phyloP scores from a whole-genome alignment of 2,113 vertebrate genomes.

The Rhinoptilus africanus region DNA sequence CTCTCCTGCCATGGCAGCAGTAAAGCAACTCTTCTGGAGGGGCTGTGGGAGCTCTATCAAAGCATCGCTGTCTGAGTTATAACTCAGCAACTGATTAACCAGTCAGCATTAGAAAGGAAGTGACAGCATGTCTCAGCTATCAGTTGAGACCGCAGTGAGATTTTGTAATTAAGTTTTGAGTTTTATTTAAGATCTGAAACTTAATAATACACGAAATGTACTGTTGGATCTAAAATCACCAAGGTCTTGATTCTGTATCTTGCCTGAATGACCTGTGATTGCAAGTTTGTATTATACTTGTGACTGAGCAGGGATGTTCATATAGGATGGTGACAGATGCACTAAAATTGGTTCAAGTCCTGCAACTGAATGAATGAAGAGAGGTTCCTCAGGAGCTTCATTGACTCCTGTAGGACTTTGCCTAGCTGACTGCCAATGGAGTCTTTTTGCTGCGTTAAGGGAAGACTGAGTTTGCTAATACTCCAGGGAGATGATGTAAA shows the following conservation, averaged over 20 bases:
- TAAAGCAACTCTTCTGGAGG: background rate
- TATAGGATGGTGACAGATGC: constrained; percentile 43
- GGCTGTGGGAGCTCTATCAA: background rate
- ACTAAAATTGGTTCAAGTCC: constrained; percentile 56
- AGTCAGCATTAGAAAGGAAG: background rate
- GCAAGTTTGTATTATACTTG: constrained; percentile 52
- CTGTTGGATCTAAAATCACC: constrained; percentile 52
- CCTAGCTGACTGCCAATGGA: background rate
- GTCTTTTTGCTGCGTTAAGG: background rate
- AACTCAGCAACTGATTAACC: constrained; percentile 33
- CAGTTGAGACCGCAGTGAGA: background rate
- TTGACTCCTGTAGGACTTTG: constrained; percentile 29
- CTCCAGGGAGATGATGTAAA: background rate
- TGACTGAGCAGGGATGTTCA: constrained; percentile 20
- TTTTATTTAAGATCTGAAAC: constrained; percentile 42
- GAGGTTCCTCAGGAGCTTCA: constrained; percentile 32
- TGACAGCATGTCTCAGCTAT: background rate
- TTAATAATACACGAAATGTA: constrained; percentile 50
- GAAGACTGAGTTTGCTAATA: background rate
- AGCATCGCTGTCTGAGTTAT: background rate
- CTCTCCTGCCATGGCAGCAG: background rate
- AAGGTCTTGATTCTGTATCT: constrained; percentile 33
- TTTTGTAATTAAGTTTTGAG: background rate
- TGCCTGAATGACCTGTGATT: constrained; percentile 59
- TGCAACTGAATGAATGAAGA: constrained; percentile 44